Evolutionary conservation across 2,797 vertebrate genomes (phyloP).

Genomic region (Schizopygopsis malacanthus): DNA sequence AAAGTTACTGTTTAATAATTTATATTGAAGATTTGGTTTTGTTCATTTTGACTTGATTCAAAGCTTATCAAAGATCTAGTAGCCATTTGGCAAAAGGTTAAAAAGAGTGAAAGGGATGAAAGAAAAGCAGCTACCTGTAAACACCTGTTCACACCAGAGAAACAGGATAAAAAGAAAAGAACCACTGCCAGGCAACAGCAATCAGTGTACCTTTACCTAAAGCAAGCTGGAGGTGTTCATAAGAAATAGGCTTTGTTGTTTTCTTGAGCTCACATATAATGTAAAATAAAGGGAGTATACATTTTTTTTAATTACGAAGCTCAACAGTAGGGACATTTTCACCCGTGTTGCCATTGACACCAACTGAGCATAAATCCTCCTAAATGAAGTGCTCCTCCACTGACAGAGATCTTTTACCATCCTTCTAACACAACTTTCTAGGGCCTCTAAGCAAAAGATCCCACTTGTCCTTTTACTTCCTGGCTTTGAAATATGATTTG

Average conservation of each 20-base stretch:
- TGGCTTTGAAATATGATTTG: slow-evolving; percentile 97
- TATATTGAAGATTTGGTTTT: not conserved
- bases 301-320: slow-evolving; percentile 4
- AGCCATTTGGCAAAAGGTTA: slow-evolving; percentile 76
- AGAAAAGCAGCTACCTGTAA: slow-evolving; percentile 81
- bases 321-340: not conserved
- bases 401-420: slow-evolving; percentile 49
- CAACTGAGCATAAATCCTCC: slow-evolving; percentile 28
- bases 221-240: slow-evolving; percentile 50
- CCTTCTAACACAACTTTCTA: slow-evolving; percentile 57
- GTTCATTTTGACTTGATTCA: not conserved
- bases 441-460: slow-evolving; percentile 65
- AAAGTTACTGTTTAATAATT: not conserved
- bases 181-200: slow-evolving; percentile 66
- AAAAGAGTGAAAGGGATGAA: slow-evolving; percentile 58
- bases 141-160: slow-evolving; percentile 78
- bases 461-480: slow-evolving; percentile 81
- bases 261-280: slow-evolving; percentile 30
- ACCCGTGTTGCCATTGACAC: not conserved
- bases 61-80: slow-evolving; percentile 54
- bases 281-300: not conserved
- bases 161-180: slow-evolving; percentile 56
- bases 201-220: slow-evolving; percentile 58
- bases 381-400: slow-evolving; percentile 32
- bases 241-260: slow-evolving; percentile 39